Evolutionary conservation across 2,797 vertebrate genomes (phyloP).

Genomic region (Enteromius unitaeniatus): DNA sequence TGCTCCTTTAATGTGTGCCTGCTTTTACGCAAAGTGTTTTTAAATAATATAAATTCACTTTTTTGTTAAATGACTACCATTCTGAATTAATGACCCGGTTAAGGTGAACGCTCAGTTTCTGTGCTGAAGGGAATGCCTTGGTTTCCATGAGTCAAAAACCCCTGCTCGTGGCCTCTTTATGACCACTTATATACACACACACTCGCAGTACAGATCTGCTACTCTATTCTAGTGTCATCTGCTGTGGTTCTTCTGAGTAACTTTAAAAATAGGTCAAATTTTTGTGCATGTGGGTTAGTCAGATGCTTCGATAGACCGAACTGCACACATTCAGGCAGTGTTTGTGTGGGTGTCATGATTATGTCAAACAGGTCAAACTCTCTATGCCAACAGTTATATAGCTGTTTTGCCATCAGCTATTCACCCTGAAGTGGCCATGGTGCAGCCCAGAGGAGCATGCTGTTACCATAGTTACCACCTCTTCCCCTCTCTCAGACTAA

Average conservation of each 20-base stretch:
- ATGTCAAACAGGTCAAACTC: constrained; percentile 13
- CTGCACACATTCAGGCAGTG: constrained; percentile 9
- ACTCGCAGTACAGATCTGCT: background rate
- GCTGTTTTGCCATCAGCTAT: constrained; percentile 59
- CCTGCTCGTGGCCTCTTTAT: constrained; percentile 1
- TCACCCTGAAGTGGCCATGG: constrained; percentile 55
- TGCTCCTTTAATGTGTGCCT: background rate
- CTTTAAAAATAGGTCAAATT: constrained; percentile 37
- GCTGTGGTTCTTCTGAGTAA: background rate
- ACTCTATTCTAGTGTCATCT: background rate
- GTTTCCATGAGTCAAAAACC: constrained; percentile 6
- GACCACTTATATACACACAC: background rate
- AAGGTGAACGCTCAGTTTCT: background rate
- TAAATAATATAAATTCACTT: background rate
- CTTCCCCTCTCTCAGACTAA: constrained; percentile 50
- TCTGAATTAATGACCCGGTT: background rate
- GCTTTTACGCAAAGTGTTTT: background rate
- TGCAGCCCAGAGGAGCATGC: constrained; percentile 43
- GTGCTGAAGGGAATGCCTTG: background rate
- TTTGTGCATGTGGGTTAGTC: constrained; percentile 4
- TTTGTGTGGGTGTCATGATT: background rate
- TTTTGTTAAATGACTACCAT: background rate
- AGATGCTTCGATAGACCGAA: constrained; percentile 24
- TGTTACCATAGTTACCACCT: constrained; percentile 61
- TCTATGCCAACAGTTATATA: background rate